Base-by-base conservation (phyloP, 1,140 invertebrate genomes). In the Chrysomallon squamiferum region DNA sequence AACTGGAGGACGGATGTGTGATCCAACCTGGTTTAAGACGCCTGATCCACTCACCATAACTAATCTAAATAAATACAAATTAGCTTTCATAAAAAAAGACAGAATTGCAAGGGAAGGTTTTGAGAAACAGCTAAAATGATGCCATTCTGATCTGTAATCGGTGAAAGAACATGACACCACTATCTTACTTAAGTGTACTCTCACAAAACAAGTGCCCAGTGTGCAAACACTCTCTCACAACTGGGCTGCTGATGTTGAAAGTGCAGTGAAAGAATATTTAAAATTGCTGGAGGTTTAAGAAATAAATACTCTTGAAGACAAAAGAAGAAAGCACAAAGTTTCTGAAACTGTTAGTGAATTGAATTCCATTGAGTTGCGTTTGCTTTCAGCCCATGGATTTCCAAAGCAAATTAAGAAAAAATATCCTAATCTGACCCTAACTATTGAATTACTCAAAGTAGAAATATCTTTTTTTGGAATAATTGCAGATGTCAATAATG, bases 291-390 rank as follows among this genome's bases (percentile, higher is more conserved):
- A 43, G 5, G 59, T 52, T 7, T 54, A 66, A 38, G 25, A 57
- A 27, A 22, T 59, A 18, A 9, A 41, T 6, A 60, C 68, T 5
- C 35, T 73, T 33, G 63, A 73, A 25, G 62, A 66, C 29, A 61
- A 73, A 20, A 52, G 59, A 15, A 73, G 71, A 45, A 69, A 65
- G 32, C 41, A 73, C 25, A 65, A 69, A 49, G 45, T 76, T 0
- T 65, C 58, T n/a, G 72, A 76, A 59, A 67, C 59, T 1, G 38
- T 66, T 5, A 30, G 18, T 30, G 22, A 29, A 0, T 32, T 72
- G 7, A 66, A 66, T 20, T 33, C 33, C 13, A 35, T 50, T 30
- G 52, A 72, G 58, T 25, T 74, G n/a, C 49, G 52, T 2, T 45
- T 71, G 7, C 43, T 76, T 9, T 25, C 25, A 18, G 57, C 59